Evolutionary conservation across 2,797 vertebrate genomes (phyloP), one percentile per base, ranked within the genome.

Genomic region (Philypnodon macrostomus): DNA sequence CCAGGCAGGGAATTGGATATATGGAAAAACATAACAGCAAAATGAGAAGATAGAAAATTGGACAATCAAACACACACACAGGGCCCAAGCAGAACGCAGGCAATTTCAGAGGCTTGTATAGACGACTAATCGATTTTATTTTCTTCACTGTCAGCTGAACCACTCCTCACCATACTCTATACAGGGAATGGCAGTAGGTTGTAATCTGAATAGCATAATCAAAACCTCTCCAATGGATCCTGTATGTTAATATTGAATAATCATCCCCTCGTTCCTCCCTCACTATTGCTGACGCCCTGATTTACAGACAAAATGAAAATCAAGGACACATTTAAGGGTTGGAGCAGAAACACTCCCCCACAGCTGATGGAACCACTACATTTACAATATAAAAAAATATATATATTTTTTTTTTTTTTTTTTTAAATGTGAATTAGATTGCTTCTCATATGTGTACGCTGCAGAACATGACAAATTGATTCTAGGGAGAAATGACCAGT

Each of bases 221-320:
- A 67, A 66, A 85, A 77, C 79, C 79, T 88, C 86, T 82, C 67
- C 31, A 62, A 80, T 65, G 47, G 53, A 51, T 69, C 38, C 58
- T 58, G 67, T 56, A 77, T 80, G 64, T 81, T 85, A 84, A 87
- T 86, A 81, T 75, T 85, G 81, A 88, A 87, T 88, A 88, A 89
- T 88, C 74, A 54, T 70, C 70, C 61, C 44, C 45, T 66, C 60
- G 45, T 72, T 58, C 53, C 53, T 47, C 47, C 38, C 38, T 4
- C 7, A 7, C 18, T 10, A 15, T 14, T 45, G 7, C 37, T 24
- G 26, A 64, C 41, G 34, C 58, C 57, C 63, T 34, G 31, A 76
- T 85, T 78, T 87, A 85, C 84, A 76, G 79, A 85, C 21, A 30
- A 73, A 78, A 80, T 63, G 73, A 75, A 83, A 87, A 79, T 81